Evolutionary conservation across 2,888 invertebrate genomes (phyloP).

Genomic region (Cosmia trapezina): DNA sequence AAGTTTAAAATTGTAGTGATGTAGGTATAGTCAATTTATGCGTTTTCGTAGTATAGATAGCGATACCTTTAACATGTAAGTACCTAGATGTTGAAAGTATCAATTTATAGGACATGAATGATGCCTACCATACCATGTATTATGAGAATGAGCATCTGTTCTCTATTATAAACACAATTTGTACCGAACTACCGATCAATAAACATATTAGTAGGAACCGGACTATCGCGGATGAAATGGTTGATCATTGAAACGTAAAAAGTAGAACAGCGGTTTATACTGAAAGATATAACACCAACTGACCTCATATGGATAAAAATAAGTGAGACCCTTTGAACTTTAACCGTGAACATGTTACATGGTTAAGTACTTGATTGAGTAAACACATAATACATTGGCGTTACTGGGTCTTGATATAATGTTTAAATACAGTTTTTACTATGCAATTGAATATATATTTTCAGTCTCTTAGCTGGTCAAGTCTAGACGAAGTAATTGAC

Average conservation of each 20-base stretch:
- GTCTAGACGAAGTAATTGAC: constrained; percentile 39
- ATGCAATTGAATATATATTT: constrained; percentile 20
- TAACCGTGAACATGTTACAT: constrained; percentile 36
- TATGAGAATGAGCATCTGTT: constrained; percentile 42
- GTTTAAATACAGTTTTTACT: constrained; percentile 23
- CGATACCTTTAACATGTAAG: not conserved
- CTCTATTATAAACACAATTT: constrained; percentile 39
- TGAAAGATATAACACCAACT: constrained; percentile 27
- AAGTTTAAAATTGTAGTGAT: not conserved
- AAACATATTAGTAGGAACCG: constrained; percentile 43
- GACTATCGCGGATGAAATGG: constrained; percentile 51
- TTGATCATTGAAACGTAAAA: constrained; percentile 59
- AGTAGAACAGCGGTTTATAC: constrained; percentile 48
- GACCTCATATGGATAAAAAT: constrained; percentile 50
- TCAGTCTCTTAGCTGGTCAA: constrained; percentile 32
- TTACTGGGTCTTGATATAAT: constrained; percentile 3
- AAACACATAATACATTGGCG: constrained; percentile 11
- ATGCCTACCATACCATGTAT: constrained; percentile 16
- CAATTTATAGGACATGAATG: constrained; percentile 26
- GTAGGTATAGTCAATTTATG: constrained; percentile 7
- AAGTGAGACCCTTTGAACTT: constrained; percentile 44
- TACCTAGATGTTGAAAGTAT: constrained; percentile 34
- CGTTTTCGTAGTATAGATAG: constrained; percentile 18
- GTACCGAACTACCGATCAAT: constrained; percentile 37
- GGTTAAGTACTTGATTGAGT: constrained; percentile 7